Base-by-base conservation (phyloP, 2,113 vertebrate species). In the Canis aureus region DNA sequence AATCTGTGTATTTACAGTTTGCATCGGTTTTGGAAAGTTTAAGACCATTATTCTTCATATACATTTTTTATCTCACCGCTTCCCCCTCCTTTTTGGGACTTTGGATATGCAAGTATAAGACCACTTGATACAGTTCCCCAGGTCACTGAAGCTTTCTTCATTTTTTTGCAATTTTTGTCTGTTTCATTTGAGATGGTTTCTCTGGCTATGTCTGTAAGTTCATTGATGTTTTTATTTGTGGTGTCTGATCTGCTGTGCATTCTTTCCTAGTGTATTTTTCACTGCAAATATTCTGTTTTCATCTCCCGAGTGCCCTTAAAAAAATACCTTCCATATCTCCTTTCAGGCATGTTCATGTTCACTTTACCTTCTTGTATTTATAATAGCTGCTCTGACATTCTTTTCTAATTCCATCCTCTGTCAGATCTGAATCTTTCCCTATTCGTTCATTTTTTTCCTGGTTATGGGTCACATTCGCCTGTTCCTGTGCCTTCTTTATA, bases 181-280 rank as follows among this genome's bases (percentile, higher is more conserved):
- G 23, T 22, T 86, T 94, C 38, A 88, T 71, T 97, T 94, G 73
- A 55, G 6, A 57, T 74, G 49, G 69, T 91, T 91, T 96, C 60
- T 78, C 10, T 88, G 78, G 64, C 64, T 91, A 5, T 74, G 9
- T 93, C 66, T 96, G 64, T 95, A 62, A 51, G 23, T 74, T 94
- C 35, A 84, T 3, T 73, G 11, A 32, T 79, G 11, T 92, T 97
- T 93, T 97, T n/a, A 76, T 81, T 71, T 94, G 25, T 95, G 67
- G 25, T 83, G 9, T 80, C 60, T 96, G 38, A 71, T 86, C 11
- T 85, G 69, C 49, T 66, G 1, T 88, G 81, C n/a, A 79, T 76
- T 92, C n/a, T 78, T 95, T 94, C 73, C 73, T 87, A 55, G 64
- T 90, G 43, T 96, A 5, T 87, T 55, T 76, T 94, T 90, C 38